A percentile compares a stretch with the other conserved stretches of the same genome.
Evolutionary conservation across 35 echinoderm and acorn worm genomes (phyloP).

Genomic region (Apostichopus parvimensis): DNA sequence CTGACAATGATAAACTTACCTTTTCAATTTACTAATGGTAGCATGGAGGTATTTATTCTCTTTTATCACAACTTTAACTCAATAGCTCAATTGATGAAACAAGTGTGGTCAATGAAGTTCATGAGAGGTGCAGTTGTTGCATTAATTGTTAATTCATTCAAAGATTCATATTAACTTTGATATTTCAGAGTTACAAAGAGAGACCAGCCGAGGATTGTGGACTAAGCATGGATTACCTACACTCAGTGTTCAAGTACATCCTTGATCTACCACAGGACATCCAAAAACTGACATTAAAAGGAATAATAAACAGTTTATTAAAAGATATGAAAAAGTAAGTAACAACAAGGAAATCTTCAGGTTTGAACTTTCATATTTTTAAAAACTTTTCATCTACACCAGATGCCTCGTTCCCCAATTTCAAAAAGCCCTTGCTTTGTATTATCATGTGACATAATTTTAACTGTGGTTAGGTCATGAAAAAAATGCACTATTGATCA

Average conservation of each 20-base stretch:
- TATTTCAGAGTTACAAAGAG: conserved; percentile 70
- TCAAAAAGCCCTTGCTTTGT: no score
- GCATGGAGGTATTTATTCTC: no score
- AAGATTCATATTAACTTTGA: neutral
- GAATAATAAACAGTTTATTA: conserved; percentile 89
- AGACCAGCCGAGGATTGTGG: conserved; percentile 80
- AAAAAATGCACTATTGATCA: neutral
- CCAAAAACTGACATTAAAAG: conserved; percentile 82
- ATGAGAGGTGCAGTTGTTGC: no score
- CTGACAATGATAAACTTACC: no score
- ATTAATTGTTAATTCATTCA: no score
- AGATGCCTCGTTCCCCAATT: neutral
- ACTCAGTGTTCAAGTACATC: conserved; percentile 64
- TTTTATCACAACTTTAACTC: no score
- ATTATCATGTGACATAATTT: neutral
- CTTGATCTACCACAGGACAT: conserved; percentile 71
- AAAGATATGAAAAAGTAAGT: conserved; percentile 98
- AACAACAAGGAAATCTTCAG: neutral
- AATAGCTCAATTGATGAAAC: no score
- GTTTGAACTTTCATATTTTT: neutral
- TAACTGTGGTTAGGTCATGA: neutral
- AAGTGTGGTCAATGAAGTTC: no score
- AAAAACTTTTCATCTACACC: neutral
- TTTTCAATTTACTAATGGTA: no score
- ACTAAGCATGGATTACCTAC: conserved; percentile 65